These are phyloP conservation scores for Lagocephalus sceleratus DNA, from an alignment of 2,797 vertebrate species.

Conservation along the genomic window DNA sequence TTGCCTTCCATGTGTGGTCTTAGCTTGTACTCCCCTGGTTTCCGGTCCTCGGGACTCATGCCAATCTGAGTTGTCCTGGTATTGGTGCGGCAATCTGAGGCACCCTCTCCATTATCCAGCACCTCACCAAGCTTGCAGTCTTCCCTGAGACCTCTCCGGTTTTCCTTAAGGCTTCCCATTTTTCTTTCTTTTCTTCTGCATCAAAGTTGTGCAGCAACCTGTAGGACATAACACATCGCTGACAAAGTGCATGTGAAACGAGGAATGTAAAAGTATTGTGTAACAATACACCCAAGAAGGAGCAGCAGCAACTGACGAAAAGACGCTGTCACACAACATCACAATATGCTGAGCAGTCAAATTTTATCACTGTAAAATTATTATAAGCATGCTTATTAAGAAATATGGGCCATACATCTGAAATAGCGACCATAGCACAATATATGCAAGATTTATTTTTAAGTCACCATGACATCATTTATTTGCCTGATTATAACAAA, in stretches of 20 bases:
- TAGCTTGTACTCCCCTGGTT: slow-evolving; percentile 33
- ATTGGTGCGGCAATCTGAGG: slow-evolving; percentile 30
- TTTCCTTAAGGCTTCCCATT: slow-evolving; percentile 72
- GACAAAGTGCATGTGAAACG: slow-evolving; percentile 29
- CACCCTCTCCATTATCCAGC: slow-evolving; percentile 52
- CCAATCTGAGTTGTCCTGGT: slow-evolving; percentile 32
- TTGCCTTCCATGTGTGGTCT: slow-evolving; percentile 14
- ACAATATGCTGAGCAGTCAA: slow-evolving; percentile 9
- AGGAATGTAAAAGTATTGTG: slow-evolving; percentile 10
- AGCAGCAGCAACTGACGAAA: slow-evolving; percentile 19
- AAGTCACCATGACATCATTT: background rate
- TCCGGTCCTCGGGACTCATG: slow-evolving; percentile 44
- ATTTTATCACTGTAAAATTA: slow-evolving; percentile 16
- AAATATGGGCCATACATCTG: too few species aligned
- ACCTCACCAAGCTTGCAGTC: slow-evolving; percentile 51
- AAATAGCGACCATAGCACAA: too few species aligned
- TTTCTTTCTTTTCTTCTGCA: slow-evolving; percentile 36
- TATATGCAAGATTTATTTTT: background rate
- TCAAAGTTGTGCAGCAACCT: slow-evolving; percentile 51
- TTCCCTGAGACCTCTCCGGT: slow-evolving; percentile 53
- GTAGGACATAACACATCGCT: slow-evolving; percentile 43
- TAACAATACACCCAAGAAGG: slow-evolving; percentile 13
- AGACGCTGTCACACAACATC: background rate
- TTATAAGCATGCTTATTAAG: slow-evolving; percentile 1
- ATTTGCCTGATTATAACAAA: background rate